A percentile compares a stretch with the other conserved stretches of the same genome.
These are phyloP conservation scores for Tauraco hartlaubi DNA, from an alignment of 2,797 vertebrate genomes.

Conservation along the genomic window DNA sequence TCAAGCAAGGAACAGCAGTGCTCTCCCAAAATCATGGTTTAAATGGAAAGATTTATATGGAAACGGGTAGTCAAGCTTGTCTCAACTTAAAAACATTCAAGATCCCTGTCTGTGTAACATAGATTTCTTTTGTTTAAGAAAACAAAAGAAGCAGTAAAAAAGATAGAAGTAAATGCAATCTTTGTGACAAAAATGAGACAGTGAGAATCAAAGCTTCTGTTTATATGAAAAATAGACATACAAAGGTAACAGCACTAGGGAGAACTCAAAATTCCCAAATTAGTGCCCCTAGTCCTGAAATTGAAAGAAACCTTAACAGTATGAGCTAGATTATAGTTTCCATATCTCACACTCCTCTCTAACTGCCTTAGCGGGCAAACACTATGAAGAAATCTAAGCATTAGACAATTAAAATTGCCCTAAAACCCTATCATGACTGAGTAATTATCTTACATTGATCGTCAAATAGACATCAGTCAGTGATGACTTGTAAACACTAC, in stretches of 20 bases:
- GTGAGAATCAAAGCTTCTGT: neutral
- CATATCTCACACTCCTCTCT: neutral
- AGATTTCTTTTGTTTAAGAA: no score
- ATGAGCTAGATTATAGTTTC: neutral
- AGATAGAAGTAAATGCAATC: neutral
- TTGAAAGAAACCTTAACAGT: neutral
- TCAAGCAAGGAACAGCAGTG: neutral
- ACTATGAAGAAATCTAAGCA: neutral
- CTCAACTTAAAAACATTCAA: neutral
- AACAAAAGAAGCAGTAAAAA: neutral
- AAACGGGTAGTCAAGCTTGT: neutral
- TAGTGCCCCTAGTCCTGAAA: neutral
- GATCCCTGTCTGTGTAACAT: neutral
- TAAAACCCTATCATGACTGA: neutral
- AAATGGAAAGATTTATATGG: neutral
- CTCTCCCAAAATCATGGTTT: neutral
- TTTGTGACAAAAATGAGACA: neutral
- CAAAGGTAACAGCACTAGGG: rapidly evolving
- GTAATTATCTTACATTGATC: neutral
- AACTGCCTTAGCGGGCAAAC: neutral
- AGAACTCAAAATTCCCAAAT: neutral
- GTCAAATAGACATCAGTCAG: neutral
- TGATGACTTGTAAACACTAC: neutral
- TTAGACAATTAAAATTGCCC: neutral
- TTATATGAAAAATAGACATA: neutral